phyloP scores from a whole-genome alignment of 2,888 invertebrate genomes.

The Elegia similella region DNA sequence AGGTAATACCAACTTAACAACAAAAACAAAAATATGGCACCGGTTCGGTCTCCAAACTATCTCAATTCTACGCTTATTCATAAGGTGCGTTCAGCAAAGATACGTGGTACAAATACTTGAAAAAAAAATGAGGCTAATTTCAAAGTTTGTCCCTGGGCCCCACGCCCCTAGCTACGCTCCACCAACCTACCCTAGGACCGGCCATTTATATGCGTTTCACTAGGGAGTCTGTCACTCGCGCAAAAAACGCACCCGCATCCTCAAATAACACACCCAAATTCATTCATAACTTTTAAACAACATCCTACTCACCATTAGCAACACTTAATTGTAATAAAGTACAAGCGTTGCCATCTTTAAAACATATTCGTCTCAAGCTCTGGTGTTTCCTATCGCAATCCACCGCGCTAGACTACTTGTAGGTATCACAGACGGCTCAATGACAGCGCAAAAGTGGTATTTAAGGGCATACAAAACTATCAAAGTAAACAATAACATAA shows the following conservation, averaged over 20 bases:
- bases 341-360: not conserved
- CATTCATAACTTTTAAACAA: not conserved
- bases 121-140: too few species aligned
- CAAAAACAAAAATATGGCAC: not conserved
- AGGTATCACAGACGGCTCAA: constrained; percentile 1
- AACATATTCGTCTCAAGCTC: not conserved
- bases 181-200: too few species aligned
- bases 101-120: too few species aligned
- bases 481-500: too few species aligned
- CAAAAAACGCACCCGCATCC: too few species aligned
- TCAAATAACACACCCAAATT: not conserved
- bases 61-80: not conserved
- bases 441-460: not conserved
- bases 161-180: too few species aligned
- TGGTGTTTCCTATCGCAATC: not conserved
- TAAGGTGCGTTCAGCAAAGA: not conserved
- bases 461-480: not conserved
- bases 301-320: not conserved
- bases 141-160: too few species aligned
- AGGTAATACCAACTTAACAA: constrained; percentile 26
- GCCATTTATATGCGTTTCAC: too few species aligned
- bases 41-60: constrained; percentile 1
- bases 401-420: constrained; percentile 1
- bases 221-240: too few species aligned
- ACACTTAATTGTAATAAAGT: not conserved